These are phyloP conservation scores for Enteromius treurensis DNA, from an alignment of 2,797 vertebrate species.

Conservation along the genomic window DNA sequence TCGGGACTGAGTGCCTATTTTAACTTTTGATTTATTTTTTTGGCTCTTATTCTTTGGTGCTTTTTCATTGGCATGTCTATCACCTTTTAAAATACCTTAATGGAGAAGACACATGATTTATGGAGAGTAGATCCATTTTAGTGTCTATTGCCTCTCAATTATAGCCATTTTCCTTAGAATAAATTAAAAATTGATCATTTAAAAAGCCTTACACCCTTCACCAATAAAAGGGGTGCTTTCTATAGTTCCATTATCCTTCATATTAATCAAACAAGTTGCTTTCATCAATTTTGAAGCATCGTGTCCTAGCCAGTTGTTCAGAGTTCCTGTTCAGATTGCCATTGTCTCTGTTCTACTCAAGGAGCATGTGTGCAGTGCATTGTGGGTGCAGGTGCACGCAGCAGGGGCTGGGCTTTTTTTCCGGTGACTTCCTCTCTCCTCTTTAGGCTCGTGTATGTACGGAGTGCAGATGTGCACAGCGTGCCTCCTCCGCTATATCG, in stretches of 20 bases:
- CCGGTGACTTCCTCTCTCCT: slow-evolving; percentile 33
- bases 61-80: slow-evolving; percentile 14
- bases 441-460: slow-evolving; percentile 35
- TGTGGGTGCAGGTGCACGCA: slow-evolving; percentile 54
- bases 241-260: slow-evolving; percentile 19
- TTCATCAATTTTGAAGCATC: background rate
- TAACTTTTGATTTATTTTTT: background rate
- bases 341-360: background rate
- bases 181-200: slow-evolving; percentile 8
- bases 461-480: slow-evolving; percentile 56
- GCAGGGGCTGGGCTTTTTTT: slow-evolving; percentile 15
- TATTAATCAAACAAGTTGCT: slow-evolving; percentile 15
- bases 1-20: slow-evolving; percentile 1
- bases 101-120: slow-evolving; percentile 19
- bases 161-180: slow-evolving; percentile 25
- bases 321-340: slow-evolving; percentile 16
- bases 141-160: slow-evolving; percentile 42
- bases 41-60: slow-evolving; percentile 20
- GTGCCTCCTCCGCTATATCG: slow-evolving; percentile 31
- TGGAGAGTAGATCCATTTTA: slow-evolving; percentile 17
- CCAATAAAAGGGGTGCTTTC: background rate
- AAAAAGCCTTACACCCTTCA: background rate
- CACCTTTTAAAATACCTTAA: slow-evolving; percentile 38
- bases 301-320: background rate
- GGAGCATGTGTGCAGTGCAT: slow-evolving; percentile 45